Evolutionary conservation across 2,888 invertebrate genomes (phyloP), one percentile per base, ranked within the genome.

Genomic region (Apodemia zela): DNA sequence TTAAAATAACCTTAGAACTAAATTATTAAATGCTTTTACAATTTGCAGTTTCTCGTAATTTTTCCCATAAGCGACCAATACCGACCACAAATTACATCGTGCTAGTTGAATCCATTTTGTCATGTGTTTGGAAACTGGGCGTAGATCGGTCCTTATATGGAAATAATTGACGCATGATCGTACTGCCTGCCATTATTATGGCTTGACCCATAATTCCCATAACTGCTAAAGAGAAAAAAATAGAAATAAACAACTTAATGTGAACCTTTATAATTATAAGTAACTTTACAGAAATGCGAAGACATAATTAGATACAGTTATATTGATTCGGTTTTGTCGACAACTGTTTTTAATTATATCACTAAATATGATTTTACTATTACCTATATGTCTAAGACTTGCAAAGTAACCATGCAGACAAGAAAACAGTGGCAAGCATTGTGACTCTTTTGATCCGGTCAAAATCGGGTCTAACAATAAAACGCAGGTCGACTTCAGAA

Each of bases 101-200:
- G 63, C 65, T 61, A 57, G 64, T n/a, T 63, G 59, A 58, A 18
- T 68, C 63, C 58, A 65, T 60, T 66, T 64, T 63, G 51, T 61
- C 60, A 65, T 69, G 62, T 65, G 66, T 69, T 63, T 61, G 63
- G 63, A 49, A 35, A 63, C 59, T 67, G 49, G 62, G 62, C 58
- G 62, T 62, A 58, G 63, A 60, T 61, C 62, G 49, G 59, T 38
- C 66, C 67, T 45, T 69, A 62, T 69, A 66, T 62, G 66, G 67
- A 38, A 33, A 59, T 66, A 69, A 69, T 67, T 61, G 66, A 47
- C 63, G 64, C 65, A 65, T 64, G 68, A 66, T 65, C 63, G 64
- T 62, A 63, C 60, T 54, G 66, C n/a, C 17, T 42, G 17, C 33
- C 61, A 51, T 61, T 61, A 42, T 42, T 42, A 15, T 42, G 42